Evolutionary conservation across 2,113 vertebrate species (phyloP).

Genomic region (Sapajus apella): DNA sequence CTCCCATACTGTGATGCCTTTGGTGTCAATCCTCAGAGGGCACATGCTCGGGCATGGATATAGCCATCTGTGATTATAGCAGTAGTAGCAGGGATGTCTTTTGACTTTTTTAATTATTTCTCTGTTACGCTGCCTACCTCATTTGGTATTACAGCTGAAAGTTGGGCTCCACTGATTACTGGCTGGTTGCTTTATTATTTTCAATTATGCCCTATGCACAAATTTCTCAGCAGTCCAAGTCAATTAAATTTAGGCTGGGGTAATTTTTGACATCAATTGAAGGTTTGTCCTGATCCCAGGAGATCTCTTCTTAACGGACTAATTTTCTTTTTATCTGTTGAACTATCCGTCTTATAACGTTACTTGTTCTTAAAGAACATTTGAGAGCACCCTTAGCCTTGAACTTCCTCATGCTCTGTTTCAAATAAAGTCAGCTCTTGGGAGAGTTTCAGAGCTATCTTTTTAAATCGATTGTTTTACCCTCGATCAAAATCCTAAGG

Average conservation of each 20-base stretch:
- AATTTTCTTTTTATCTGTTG: background rate
- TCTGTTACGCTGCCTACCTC: background rate
- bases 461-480: background rate
- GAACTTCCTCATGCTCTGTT: background rate
- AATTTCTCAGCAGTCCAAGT: background rate
- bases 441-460: background rate
- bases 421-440: background rate
- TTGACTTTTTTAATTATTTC: background rate
- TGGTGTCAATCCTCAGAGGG: background rate
- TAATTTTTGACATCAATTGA: background rate
- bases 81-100: background rate
- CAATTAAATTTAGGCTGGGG: background rate
- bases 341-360: background rate
- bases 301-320: background rate
- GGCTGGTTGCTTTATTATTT: background rate
- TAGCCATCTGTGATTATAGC: background rate
- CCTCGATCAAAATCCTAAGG: background rate
- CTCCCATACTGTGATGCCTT: background rate
- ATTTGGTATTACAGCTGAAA: background rate
- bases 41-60: background rate
- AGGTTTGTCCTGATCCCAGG: background rate
- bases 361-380: background rate
- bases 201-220: background rate
- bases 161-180: background rate
- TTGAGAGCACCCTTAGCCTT: background rate